Base-by-base conservation (phyloP, 2,888 invertebrate species). In the Lymantria monacha region DNA sequence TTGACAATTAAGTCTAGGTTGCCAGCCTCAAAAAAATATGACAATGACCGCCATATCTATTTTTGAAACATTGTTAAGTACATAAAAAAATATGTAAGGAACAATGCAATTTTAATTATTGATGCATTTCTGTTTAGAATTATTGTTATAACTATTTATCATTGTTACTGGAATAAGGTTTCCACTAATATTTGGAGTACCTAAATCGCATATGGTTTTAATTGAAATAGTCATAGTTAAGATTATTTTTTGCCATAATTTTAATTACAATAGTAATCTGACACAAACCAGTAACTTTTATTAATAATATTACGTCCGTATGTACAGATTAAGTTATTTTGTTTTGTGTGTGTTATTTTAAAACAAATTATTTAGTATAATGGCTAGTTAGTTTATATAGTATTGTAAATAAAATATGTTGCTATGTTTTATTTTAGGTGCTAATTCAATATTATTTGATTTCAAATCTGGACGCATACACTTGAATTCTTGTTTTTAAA, bases 271-370 rank as follows among this genome's bases (percentile, higher is more conserved):
- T 69, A 70, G 66, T 65, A 74, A 76, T 70, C 69, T 67, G 69
- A 72, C 70, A 69, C 57, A 59, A 81, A 81, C 83, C 85, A 82
- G 81, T 86, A 82, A 73, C 74, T 70, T 74, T 63, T 71, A 72
- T 50, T 70, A 73, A 71, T 66, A 69, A 67, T 77, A 77, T 76
- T 72, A 69, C 73, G 75, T 75, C 70, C 68, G 66, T 22, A 73
- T 90, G 89, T 90, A 90, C 87, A 89, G 89, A 83, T 72, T 89
- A 85, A 87, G 80, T 89, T 88, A 88, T 88, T 87, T 76, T 80
- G 74, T 84, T 79, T 83, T 79, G 77, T 80, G 80, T 83, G 81
- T 82, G 22, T 82, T 79, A 76, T 81, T 80, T 79, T 77, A 74
- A 80, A 69, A 71, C 72, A 78, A 76, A 71, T 72, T 73, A 73